These are phyloP conservation scores for Tiaroga cobitis DNA, from an alignment of 2,797 vertebrate species.

Conservation along the genomic window DNA sequence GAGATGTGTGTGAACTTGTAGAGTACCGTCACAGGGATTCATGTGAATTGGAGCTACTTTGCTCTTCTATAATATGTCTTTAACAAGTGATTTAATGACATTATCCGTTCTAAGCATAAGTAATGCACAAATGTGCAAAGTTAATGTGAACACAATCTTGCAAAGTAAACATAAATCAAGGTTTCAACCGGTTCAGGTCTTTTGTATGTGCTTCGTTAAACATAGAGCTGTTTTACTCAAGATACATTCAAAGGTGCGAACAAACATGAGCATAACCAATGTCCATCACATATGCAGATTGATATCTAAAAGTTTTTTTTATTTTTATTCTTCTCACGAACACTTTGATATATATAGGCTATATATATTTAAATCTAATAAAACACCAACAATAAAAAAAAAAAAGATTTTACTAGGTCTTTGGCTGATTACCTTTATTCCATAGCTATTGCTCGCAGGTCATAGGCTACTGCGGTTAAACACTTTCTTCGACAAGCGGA, in stretches of 20 bases:
- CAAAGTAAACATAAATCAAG: background rate
- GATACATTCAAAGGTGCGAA: background rate
- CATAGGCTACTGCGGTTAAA: background rate
- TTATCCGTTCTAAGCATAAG: background rate
- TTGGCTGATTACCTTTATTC: background rate
- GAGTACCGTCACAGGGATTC: conserved; percentile 25
- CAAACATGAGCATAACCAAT: background rate
- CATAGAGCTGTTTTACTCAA: background rate
- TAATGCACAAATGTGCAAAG: background rate
- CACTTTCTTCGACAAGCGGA: background rate
- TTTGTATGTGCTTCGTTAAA: background rate
- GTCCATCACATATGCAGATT: background rate
- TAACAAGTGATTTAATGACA: conserved; percentile 1
- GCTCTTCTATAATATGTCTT: conserved; percentile 1
- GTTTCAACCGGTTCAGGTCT: background rate
- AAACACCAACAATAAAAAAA: background rate
- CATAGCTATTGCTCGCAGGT: background rate
- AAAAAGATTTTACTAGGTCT: background rate
- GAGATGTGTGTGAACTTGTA: conserved; percentile 62
- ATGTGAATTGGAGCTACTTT: conserved; percentile 33
- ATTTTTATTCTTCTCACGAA: background rate
- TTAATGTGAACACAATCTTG: background rate
- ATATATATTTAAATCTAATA: background rate
- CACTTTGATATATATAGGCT: background rate
- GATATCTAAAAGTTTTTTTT: background rate